These are phyloP conservation scores for Lytechinus variegatus DNA, from an alignment of 35 echinoderm and acorn worm genomes.

Conservation along the genomic window DNA sequence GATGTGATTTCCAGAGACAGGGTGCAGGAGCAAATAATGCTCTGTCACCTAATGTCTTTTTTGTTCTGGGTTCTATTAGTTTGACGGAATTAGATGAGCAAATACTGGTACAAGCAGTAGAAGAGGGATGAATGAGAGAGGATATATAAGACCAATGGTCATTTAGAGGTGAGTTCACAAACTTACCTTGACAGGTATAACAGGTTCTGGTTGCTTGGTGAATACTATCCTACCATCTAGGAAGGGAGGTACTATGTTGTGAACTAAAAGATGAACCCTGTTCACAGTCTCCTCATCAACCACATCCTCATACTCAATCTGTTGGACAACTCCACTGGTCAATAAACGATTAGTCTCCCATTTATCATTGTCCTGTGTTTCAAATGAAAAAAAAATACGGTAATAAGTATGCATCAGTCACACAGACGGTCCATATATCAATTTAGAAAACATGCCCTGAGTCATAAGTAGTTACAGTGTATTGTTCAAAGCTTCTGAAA, in stretches of 20 bases:
- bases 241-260: constrained; percentile 98
- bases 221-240: constrained; percentile 96
- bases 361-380: constrained; percentile 88
- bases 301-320: constrained; percentile 89
- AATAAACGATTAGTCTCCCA: constrained; percentile 99
- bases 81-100: no score
- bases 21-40: no score
- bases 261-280: constrained; percentile 88
- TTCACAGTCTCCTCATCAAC: constrained; percentile 90
- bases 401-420: background rate
- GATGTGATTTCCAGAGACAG: no score
- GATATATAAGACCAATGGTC: background rate
- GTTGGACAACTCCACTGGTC: constrained; percentile 95
- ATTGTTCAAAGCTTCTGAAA: no score
- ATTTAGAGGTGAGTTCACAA: background rate
- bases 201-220: constrained; percentile 98
- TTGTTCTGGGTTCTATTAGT: no score
- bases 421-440: background rate
- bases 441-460: background rate
- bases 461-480: no score
- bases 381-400: constrained; percentile 12
- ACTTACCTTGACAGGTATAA: constrained; percentile 93
- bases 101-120: no score
- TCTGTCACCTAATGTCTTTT: no score
- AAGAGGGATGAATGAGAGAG: no score